Base-by-base conservation (phyloP, 2,797 vertebrate genomes). In the Botia almorhae region DNA sequence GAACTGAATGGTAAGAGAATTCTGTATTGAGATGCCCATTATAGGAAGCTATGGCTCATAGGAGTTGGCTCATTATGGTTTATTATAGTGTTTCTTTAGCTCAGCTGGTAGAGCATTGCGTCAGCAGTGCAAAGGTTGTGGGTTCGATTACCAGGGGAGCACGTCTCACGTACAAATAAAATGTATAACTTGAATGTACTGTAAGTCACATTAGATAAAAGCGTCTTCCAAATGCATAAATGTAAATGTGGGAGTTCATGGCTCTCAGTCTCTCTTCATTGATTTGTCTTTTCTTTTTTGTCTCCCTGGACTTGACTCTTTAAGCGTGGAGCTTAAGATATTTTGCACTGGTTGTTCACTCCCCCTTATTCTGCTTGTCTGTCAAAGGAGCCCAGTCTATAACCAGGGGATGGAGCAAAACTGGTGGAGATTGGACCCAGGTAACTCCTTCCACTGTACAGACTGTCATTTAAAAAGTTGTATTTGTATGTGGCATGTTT, bases 341-440 rank as follows among this genome's bases (percentile, higher is more conserved):
- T 95, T 70, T 91, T 98, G 53, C 84, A 85, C 26, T 98, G 96
- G 96, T 87, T 97, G 53, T 94, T 98, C 72, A 88, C 91, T 69
- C 94, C 93, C 76, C 93, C 94, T 1, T 90, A 93, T 69, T 81
- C 82, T 0, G 88, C 90, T 36, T 90, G 89, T 0, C 89, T 96
- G 33, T 91, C 92, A 21, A 91, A 94, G 53, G 76, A 92, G 6
- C 90, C 95, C 2, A 90, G 89, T 85, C 92, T 98, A 48, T 80
- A 63, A 2, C 89, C 91, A 2, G 85, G 80, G 4, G 86, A 86
- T 0, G 92, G 75, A 23, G 94, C 93, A 78, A 90, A 88, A 23
- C 88, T 98, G 48, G 92, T 97, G 82, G 96, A 97, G 87, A 95
- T 97, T 0, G 96, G 96, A 75, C 96, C 96, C 36, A 94, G 96